These are phyloP conservation scores for Perca schrenkii DNA, from an alignment of 2,113 vertebrate genomes.

Conservation along the genomic window DNA sequence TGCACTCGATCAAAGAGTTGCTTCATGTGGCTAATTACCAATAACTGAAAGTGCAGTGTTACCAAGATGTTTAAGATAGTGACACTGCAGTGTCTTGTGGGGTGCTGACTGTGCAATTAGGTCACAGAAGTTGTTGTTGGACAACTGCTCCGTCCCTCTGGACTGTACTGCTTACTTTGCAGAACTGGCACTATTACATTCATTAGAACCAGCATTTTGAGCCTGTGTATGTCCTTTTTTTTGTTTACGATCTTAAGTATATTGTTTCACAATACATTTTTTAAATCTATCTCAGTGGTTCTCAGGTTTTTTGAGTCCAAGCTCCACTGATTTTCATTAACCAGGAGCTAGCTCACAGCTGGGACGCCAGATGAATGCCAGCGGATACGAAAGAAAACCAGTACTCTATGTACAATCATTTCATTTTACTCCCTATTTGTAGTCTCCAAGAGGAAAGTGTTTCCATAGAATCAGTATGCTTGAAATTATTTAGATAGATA, in stretches of 20 bases:
- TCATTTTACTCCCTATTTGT: slow-evolving; percentile 10
- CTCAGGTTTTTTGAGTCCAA: neutral
- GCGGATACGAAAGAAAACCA: neutral
- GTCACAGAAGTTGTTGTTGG: slow-evolving; percentile 64
- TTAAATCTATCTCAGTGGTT: neutral
- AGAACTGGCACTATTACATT: slow-evolving; percentile 29
- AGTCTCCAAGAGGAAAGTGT: slow-evolving; percentile 14
- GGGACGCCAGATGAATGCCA: slow-evolving; percentile 32
- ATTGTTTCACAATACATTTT: neutral
- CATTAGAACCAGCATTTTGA: slow-evolving; percentile 10
- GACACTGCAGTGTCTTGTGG: slow-evolving; percentile 63
- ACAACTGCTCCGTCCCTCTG: slow-evolving; percentile 73
- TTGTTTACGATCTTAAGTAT: neutral
- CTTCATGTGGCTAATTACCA: slow-evolving; percentile 64
- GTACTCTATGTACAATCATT: neutral
- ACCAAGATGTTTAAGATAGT: slow-evolving; percentile 69
- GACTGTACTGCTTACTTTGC: slow-evolving; percentile 61
- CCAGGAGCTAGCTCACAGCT: slow-evolving; percentile 24
- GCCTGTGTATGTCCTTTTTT: slow-evolving; percentile 1
- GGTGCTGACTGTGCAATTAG: slow-evolving; percentile 79
- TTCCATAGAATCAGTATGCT: neutral
- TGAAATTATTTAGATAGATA: neutral
- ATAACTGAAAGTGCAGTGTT: slow-evolving; percentile 72
- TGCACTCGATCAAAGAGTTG: slow-evolving; percentile 53
- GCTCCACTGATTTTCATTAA: slow-evolving; percentile 51